Base-by-base conservation (phyloP, 2,797 vertebrate species). In the Chloroceryle inda region DNA sequence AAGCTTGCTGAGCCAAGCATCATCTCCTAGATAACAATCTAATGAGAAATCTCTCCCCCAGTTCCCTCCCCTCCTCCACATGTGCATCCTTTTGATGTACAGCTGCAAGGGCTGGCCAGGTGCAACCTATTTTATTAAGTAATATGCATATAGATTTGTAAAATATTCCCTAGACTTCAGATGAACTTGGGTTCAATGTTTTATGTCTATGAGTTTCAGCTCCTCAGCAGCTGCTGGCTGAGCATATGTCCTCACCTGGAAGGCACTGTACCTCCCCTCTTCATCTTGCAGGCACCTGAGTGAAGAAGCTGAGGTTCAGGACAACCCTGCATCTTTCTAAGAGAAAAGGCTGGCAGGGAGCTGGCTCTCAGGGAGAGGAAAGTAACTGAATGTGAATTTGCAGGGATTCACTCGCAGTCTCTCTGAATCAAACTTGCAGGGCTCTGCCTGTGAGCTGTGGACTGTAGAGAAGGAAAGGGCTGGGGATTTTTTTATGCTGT, bases 21-120 rank as follows among this genome's bases (percentile, higher is more conserved):
- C 89, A 71, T 79, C 83, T 88, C 61, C 56, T 63, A 88, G 83
- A 96, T 93, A 94, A 90, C 52, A 73, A 94, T 92, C 96, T 93
- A 90, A 74, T 1, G 24, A 90, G 77, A 92, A 90, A 82, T 38
- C 37, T 94, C 68, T 71, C 67, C 27, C 31, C 24, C 55, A 61
- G 45, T 53, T 87, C 63, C 44, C 40, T 56, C 53, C 52, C n/a
- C 52, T 82, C n/a, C 33, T 73, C 61, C 15, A 0, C 21, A 16
- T 35, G 33, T 69, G 31, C 63, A 61, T 53, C 35, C 56, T 84
- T 95, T 96, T 95, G 73, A 96, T 88, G 67, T 85, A 92, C 74
- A 89, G 95, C 89, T 94, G 76, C 88, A 81, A 92, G 67, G 56
- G 59, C 74, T 85, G 84, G 77, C 92, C 88, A 90, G 94, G 85